Evolutionary conservation across 92 coral and sea anemone species (phyloP).

Genomic region (Parazoanthus atlanticus): DNA sequence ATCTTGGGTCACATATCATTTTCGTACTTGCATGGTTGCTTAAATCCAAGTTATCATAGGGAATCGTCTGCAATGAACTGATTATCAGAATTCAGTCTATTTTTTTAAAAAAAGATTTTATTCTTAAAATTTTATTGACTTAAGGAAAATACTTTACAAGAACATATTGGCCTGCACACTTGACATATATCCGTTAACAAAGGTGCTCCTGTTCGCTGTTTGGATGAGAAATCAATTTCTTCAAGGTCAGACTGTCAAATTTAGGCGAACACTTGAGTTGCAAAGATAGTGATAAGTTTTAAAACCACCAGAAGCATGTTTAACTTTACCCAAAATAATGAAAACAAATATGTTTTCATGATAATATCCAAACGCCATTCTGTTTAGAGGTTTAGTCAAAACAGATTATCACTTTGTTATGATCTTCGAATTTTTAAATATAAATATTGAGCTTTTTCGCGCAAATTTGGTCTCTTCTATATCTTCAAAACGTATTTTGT

Average conservation of each 20-base stretch:
- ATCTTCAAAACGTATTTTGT: no score
- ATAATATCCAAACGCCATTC: not conserved
- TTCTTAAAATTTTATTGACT: not conserved
- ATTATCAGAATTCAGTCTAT: no score
- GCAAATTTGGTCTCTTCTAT: no score
- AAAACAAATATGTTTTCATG: no score
- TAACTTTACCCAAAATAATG: no score
- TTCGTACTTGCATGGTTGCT: not conserved
- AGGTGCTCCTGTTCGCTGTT: not conserved
- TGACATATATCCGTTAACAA: not conserved
- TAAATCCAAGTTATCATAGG: not conserved
- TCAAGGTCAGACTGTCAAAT: not conserved
- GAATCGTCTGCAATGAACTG: not conserved
- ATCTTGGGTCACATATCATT: not conserved
- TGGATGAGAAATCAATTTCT: not conserved
- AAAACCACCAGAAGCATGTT: no score
- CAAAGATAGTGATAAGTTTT: not conserved
- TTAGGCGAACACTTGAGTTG: not conserved
- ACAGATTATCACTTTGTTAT: not conserved
- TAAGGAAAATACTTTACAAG: not conserved
- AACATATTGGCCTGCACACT: not conserved
- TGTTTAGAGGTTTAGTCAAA: not conserved
- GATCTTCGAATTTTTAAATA: no score
- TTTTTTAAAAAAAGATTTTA: no score
- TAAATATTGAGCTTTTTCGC: no score